These are phyloP conservation scores for Macroglossus sobrinus DNA, from an alignment of 2,113 vertebrate genomes.

Conservation along the genomic window DNA sequence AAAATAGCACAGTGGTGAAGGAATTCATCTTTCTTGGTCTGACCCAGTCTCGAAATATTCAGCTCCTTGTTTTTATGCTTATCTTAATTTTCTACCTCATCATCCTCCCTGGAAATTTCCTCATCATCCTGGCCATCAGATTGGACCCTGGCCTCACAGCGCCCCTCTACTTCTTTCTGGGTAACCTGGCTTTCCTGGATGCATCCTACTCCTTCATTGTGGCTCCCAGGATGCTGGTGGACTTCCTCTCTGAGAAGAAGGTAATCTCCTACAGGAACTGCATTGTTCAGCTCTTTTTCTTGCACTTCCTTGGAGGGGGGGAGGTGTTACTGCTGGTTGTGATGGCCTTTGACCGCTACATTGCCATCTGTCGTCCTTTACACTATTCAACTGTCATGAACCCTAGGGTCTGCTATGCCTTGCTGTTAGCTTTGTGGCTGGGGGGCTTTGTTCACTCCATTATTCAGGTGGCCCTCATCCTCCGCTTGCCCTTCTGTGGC, in stretches of 20 bases:
- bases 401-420: slow-evolving; percentile 9
- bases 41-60: slow-evolving; percentile 42
- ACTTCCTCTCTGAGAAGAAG: slow-evolving; percentile 36
- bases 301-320: slow-evolving; percentile 62
- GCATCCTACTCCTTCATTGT: not conserved
- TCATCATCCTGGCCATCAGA: slow-evolving; percentile 54
- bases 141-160: slow-evolving; percentile 42
- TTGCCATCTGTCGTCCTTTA: slow-evolving; percentile 79
- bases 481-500: slow-evolving; percentile 63
- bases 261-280: slow-evolving; percentile 55
- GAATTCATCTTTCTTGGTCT: slow-evolving; percentile 73
- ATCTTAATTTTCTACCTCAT: slow-evolving; percentile 61
- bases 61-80: slow-evolving; percentile 54
- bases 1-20: slow-evolving; percentile 53
- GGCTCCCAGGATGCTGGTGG: not conserved
- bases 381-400: slow-evolving; percentile 79
- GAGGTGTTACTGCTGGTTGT: slow-evolving; percentile 61
- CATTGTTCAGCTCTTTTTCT: slow-evolving; percentile 68
- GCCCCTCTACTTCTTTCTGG: slow-evolving; percentile 33
- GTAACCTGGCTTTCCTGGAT: not conserved
- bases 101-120: slow-evolving; percentile 64
- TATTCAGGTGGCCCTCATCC: slow-evolving; percentile 60
- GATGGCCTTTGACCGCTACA: slow-evolving; percentile 81
- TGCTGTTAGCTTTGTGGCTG: slow-evolving; percentile 72
- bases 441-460: slow-evolving; percentile 64